Percentiles rank a stretch among this genome's conserved stretches.
phyloP scores from a whole-genome alignment of 92 coral and sea anemone genomes.

The Pocillopora grandis region DNA sequence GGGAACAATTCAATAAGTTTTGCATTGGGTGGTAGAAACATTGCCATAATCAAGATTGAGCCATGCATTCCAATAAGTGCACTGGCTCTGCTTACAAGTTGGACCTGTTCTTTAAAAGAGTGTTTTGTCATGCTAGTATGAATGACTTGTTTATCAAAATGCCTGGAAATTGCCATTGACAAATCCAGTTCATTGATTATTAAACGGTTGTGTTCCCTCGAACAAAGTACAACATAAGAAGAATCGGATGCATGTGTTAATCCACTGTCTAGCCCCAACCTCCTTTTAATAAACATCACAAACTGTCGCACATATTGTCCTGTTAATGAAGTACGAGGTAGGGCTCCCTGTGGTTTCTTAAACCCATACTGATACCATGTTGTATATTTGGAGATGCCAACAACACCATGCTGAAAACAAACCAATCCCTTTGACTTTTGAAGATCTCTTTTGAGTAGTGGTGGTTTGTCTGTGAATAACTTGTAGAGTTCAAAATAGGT shows the following conservation, averaged over 20 bases:
- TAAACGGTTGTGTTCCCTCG: conserved; percentile 81
- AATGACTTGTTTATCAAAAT: conserved; percentile 68
- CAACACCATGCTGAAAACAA: conserved; percentile 79
- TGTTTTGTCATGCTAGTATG: conserved; percentile 87
- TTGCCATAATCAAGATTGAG: conserved; percentile 80
- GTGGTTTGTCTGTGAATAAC: conserved; percentile 64
- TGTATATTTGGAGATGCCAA: conserved; percentile 86
- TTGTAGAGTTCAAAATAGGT: conserved; percentile 70
- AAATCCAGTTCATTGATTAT: conserved; percentile 80
- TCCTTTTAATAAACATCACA: conserved; percentile 57
- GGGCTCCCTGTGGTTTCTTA: conserved; percentile 79
- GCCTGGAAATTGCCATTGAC: conserved; percentile 77
- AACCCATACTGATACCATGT: conserved; percentile 99
- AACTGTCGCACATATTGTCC: conserved; percentile 70
- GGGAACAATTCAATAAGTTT: conserved; percentile 87
- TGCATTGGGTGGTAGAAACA: conserved; percentile 79
- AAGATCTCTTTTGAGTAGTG: conserved; percentile 54
- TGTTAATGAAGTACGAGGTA: conserved; percentile 55
- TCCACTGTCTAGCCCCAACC: conserved; percentile 46
- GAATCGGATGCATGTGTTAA: background rate
- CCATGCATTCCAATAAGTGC: conserved; percentile 98
- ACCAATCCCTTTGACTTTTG: conserved; percentile 49
- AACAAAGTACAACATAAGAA: conserved; percentile 66
- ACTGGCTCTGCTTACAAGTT: conserved; percentile 67
- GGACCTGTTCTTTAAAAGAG: conserved; percentile 64